Base-by-base conservation (phyloP, 1,140 invertebrate species). In the Lepidotrigona ventralis region DNA sequence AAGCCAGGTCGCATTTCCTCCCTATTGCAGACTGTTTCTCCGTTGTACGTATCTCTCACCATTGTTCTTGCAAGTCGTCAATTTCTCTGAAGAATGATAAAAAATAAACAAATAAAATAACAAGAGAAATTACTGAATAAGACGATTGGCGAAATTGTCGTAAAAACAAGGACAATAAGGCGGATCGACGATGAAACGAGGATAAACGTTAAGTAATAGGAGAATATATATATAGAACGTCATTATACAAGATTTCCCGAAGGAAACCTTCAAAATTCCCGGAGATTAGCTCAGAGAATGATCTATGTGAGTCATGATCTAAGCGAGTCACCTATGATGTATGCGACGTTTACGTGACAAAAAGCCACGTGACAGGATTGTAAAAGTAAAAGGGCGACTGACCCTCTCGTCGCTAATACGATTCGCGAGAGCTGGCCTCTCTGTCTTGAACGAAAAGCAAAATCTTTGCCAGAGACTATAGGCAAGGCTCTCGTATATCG, bases 301-400 rank as follows among this genome's bases (percentile, higher is more conserved):
- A n/a, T n/a, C 39, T 70, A n/a, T n/a, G 15, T 4, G 29, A 8
- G 39, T 46, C 39, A 46, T 46, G 39, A 46, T 46, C 39, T 46
- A 46, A 8, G 29, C 33, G 53, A 56, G 29, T 23, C 26, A 39
- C 5, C 14, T 39, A 60, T 58, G 54, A 75, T 60, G 14, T 46
- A 75, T 60, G 73, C 23, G 21, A 58, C 73, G 39, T 75, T n/a
- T 75, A 75, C 56, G 73, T 75, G 56, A 74, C 54, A 51, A 58
- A 74, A 29, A 58, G 4, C 8, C 72, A 33, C 26, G 54, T 74
- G 72, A 75, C 73, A 60, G 39, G 56, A 75, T 60, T 75, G 56
- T 9, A n/a, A n/a, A 58, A 75, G 53, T 54, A 29, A 53, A 51
- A 23, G 21, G 14, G 19, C 19, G 9, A 17, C 23, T 46, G 39